Evolutionary conservation across 2,113 vertebrate genomes (phyloP), one percentile per base, ranked within the genome.

Genomic region (Sporophila hypoxantha): DNA sequence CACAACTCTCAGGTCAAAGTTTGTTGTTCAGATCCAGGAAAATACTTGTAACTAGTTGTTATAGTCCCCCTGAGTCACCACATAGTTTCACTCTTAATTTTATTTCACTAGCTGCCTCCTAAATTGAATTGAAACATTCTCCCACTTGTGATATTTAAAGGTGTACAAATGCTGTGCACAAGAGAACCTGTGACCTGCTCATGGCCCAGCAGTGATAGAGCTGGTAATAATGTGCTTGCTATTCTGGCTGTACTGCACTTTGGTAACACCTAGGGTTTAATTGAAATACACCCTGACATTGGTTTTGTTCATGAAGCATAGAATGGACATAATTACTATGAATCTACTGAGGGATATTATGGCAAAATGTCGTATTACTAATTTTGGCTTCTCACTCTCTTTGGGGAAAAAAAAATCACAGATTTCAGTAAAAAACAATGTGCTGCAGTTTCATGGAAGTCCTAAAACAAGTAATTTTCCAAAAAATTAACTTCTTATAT

Each of bases 231-330:
- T 34, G 56, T 76, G 64, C 93, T 91, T 88, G 89, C 89, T 93
- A 21, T 95, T 96, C 94, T 96, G 95, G 88, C 95, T 95, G 90
- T 92, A 91, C 82, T 92, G 90, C 87, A 87, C 93, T 92, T 96
- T 76, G 94, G 82, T 93, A 82, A 95, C 93, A 88, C 93, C 91
- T 92, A 89, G 93, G 92, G 94, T 96, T 96, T 97, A 97, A 96
- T 64, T 97, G 97, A 96, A 97, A 96, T 93, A 90, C 85, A 91
- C 82, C 91, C 85, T 96, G 97, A 96, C 95, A 96, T 93, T 97
- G 94, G 93, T 81, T 96, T 96, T 97, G 89, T 96, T 96, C 93
- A 76, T 73, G 81, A 91, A 85, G 89, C 73, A 47, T 66, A 77
- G 92, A 92, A 85, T 84, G 90, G 64, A 74, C 76, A 60, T 92